phyloP scores from a whole-genome alignment of 2,113 vertebrate genomes.

The Nyctibius bracteatus region DNA sequence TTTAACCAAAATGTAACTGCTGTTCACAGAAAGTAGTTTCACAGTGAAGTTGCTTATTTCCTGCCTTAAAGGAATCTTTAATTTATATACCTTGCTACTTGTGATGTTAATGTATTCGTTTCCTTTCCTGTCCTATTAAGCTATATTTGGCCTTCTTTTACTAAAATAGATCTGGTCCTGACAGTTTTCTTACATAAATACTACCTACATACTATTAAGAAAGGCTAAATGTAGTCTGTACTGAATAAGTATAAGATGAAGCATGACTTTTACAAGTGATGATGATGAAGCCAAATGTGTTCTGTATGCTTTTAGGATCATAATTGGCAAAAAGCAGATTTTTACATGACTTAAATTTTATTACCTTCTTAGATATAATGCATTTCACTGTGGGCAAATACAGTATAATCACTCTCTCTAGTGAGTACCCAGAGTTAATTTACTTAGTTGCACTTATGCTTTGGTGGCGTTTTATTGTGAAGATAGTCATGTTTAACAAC shows the following conservation, averaged over 20 bases:
- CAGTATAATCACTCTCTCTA: neutral
- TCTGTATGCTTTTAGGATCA: neutral
- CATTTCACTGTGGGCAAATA: neutral
- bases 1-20: neutral
- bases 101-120: neutral
- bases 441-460: neutral
- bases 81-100: neutral
- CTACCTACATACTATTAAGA: neutral
- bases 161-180: neutral
- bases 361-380: neutral
- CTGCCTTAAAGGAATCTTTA: neutral
- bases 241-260: neutral
- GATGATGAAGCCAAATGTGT: neutral
- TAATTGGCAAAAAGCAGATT: slow-evolving; percentile 20
- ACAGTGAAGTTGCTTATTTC: neutral
- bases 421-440: neutral
- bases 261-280: neutral
- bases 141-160: neutral
- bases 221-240: neutral
- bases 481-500: neutral
- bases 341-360: neutral
- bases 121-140: neutral
- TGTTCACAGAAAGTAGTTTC: neutral
- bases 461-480: neutral
- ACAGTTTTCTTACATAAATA: neutral